Base-by-base conservation (phyloP, 1,140 invertebrate genomes). In the Sycobia sp. region DNA sequence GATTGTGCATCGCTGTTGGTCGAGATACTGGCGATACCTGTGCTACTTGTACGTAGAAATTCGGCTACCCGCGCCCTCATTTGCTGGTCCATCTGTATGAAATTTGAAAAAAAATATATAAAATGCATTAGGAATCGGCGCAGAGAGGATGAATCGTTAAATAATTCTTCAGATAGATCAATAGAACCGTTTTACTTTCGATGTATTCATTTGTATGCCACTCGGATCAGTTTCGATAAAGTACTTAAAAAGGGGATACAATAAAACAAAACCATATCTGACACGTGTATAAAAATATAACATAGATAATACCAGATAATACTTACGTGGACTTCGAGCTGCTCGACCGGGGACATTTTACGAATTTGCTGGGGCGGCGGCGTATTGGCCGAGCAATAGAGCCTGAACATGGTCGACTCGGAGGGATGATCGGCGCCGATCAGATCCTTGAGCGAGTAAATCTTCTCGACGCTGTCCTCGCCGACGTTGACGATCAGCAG, bases 21-120 rank as follows among this genome's bases (percentile, higher is more conserved):
- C 14, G 73, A 76, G 11, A 77, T 69, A 57, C 76, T 81, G 2
- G 73, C 73, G 32, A 84, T 74, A 9, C 82, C 83, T 0, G 80
- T 79, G 14, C 83, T 84, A 57, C 78, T 85, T 5, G 73, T 79
- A 16, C 81, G 75, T 0, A 86, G 81, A 64, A 84, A 86, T 71
- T 85, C 84, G 0, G 82, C 84, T 8, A 86, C 82, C 61, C 84
- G 74, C 1, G 82, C 83, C 65, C 83, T 73, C 73, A 80, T 82
- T 62, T 78, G 82, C 49, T 81, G 80, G 69, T 85, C 83, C 83
- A 86, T 85, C 75, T 84, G 65, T n/a, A n/a, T n/a, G 57, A 76
- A 73, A 44, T 22, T 36, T 11, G 11, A 14, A 51, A 11, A 7
- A 32, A n/a, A n/a, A n/a, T n/a, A n/a, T n/a, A n/a, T n/a, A n/a